Percentiles rank a stretch among this genome's conserved stretches.
phyloP scores from a whole-genome alignment of 2,113 vertebrate species.

The Limanda limanda region DNA sequence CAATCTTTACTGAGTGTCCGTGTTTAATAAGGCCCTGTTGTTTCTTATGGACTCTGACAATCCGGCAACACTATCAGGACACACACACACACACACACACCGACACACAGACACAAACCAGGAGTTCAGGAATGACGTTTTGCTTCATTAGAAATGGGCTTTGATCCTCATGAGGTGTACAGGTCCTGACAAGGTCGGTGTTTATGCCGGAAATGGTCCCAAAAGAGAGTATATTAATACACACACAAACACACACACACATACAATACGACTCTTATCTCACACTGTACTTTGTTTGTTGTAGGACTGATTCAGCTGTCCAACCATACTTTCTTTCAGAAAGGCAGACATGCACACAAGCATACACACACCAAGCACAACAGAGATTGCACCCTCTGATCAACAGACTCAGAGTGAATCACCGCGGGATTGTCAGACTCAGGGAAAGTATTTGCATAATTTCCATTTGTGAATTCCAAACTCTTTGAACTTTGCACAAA shows the following conservation, averaged over 20 bases:
- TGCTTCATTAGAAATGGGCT: too few species aligned
- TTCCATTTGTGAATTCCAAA: conserved; percentile 48
- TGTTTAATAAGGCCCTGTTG: conserved; percentile 71
- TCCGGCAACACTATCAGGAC: conserved; percentile 26
- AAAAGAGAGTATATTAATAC: background rate
- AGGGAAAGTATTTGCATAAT: conserved; percentile 49
- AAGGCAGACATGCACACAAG: background rate
- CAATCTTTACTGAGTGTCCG: conserved; percentile 68
- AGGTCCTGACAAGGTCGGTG: too few species aligned
- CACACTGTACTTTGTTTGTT: too few species aligned
- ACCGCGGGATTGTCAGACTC: conserved; percentile 34
- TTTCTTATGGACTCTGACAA: conserved; percentile 73
- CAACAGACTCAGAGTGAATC: conserved; percentile 45
- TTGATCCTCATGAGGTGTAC: too few species aligned
- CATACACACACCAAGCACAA: conserved; percentile 8
- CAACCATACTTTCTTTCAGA: background rate
- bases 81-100: conserved; percentile 7
- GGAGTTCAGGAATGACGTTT: too few species aligned
- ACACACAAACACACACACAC: background rate
- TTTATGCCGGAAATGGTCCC: too few species aligned
- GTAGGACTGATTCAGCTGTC: too few species aligned
- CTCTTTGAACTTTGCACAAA: conserved; percentile 59
- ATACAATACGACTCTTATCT: too few species aligned
- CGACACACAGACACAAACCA: conserved; percentile 8
- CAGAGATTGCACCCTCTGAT: conserved; percentile 31